Evolutionary conservation across 2,797 vertebrate species (phyloP).

Genomic region (Sebastes kiyomatsui): DNA sequence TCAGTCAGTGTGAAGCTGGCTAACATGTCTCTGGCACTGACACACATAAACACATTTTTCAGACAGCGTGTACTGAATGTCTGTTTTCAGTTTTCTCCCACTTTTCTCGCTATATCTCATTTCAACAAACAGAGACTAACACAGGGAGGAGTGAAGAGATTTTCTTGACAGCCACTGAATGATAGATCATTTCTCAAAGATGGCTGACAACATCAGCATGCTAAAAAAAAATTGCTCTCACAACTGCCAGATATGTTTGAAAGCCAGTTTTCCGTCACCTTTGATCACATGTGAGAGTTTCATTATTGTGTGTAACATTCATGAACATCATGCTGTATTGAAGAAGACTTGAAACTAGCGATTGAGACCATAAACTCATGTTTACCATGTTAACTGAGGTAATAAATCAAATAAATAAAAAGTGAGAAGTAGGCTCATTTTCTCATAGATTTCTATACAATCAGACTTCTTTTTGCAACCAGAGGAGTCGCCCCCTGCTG

Average conservation of each 20-base stretch:
- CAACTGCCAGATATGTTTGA: neutral
- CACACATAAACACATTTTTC: slow-evolving; percentile 32
- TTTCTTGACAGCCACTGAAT: neutral
- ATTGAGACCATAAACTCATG: too few species aligned
- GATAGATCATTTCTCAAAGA: neutral
- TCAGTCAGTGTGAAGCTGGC: slow-evolving; percentile 40
- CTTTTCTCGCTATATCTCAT: neutral
- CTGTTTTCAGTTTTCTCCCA: slow-evolving; percentile 32
- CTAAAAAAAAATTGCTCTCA: neutral
- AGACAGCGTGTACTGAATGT: slow-evolving; percentile 2
- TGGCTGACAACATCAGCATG: neutral
- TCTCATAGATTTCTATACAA: too few species aligned
- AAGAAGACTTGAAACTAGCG: too few species aligned
- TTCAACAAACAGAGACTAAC: neutral
- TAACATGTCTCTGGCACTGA: slow-evolving; percentile 40
- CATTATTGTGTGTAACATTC: neutral
- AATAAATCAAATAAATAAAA: too few species aligned
- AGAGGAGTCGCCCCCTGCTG: too few species aligned
- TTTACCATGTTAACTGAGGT: too few species aligned
- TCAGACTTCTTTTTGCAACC: too few species aligned
- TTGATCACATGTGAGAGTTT: neutral
- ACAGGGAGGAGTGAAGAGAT: neutral
- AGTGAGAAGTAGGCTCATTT: too few species aligned
- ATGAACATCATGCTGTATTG: too few species aligned
- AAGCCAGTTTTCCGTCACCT: slow-evolving; percentile 2